Evolutionary conservation across 2,797 vertebrate species (phyloP), one percentile per base, ranked within the genome.

Genomic region (Cryptoprocta ferox): DNA sequence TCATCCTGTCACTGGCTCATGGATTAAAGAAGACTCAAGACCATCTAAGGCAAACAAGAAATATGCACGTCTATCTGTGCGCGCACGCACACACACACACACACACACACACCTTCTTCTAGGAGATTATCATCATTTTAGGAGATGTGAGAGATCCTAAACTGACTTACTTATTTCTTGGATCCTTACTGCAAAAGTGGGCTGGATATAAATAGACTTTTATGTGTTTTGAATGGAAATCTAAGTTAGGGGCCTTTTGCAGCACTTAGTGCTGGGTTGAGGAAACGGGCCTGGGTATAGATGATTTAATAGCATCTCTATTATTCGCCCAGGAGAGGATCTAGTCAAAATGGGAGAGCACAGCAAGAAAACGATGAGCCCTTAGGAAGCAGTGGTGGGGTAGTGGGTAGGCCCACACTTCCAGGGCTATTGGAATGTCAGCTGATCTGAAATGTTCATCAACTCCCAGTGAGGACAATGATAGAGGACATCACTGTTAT

Each of bases 61-160:
- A 80, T 89, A 48, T 5, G 4, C 8, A 76, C 2, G 26, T 11
- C 24, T 19, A 42, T 32, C 42, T 65, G 21, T n/a, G 6, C 14
- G 39, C 11, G 39, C 48, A n/a, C 1, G 18, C 2, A 6, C 56
- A 7, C 6, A 18, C 13, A 28, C 6, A n/a, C 19, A 21, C 32
- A 50, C 18, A 68, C 19, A 12, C 19, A 30, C 12, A 61, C 19
- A 61, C 4, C 30, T 39, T 3, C 32, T 89, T 94, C 48, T 85
- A 89, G 90, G 32, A 80, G n/a, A 75, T 71, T 88, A 65, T 76
- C 61, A 45, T 89, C 53, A 84, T 84, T 85, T 96, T 68, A 48
- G 59, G 21, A 75, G 59, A 4, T 78, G 30, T 50, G 59, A 26
- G 35, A 48, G n/a, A 76, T 35, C 19, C 59, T 19, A 39, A 80